Conservation (phyloP, 2,888 invertebrate genomes). For the Diadegma fenestrale region DNA sequence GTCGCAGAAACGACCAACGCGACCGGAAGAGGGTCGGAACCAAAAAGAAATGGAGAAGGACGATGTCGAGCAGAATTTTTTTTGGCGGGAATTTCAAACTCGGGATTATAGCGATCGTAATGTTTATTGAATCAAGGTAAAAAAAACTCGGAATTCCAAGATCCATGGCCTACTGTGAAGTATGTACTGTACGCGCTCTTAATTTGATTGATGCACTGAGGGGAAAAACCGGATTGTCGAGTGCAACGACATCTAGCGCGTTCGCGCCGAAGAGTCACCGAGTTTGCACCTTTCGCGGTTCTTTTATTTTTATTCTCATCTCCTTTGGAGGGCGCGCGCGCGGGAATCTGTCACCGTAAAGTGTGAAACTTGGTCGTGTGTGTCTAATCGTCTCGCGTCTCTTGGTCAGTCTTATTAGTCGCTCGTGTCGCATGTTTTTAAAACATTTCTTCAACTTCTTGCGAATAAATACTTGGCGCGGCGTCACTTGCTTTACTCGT, state of each 20-base stretch:
- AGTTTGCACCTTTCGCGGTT: slow-evolving; percentile 38
- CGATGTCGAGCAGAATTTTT: not conserved
- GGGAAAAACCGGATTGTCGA: slow-evolving; percentile 67
- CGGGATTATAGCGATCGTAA: not conserved
- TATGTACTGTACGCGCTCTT: slow-evolving; percentile 53
- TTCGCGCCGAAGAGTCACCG: slow-evolving; percentile 43
- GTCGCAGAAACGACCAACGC: no score
- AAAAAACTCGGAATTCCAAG: slow-evolving; percentile 14
- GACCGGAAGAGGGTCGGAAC: no score
- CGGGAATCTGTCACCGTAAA: slow-evolving; percentile 58
- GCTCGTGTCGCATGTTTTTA: slow-evolving; percentile 29
- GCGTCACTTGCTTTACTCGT: slow-evolving; percentile 23
- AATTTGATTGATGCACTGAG: slow-evolving; percentile 67
- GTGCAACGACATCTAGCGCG: slow-evolving; percentile 50
- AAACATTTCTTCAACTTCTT: no score
- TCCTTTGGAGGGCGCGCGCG: slow-evolving; percentile 2
- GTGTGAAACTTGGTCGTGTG: slow-evolving; percentile 11
- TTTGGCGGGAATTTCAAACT: not conserved
- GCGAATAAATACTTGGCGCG: slow-evolving; percentile 20
- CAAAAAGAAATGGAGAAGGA: no score
- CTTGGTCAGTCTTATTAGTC: slow-evolving; percentile 20
- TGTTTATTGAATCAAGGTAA: slow-evolving; percentile 7
- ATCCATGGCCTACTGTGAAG: slow-evolving; percentile 51
- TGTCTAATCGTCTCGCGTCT: not conserved
- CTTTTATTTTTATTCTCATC: slow-evolving; percentile 56